These are phyloP conservation scores for Myotis pilosus DNA, from an alignment of 2,797 vertebrate species.

Conservation along the genomic window DNA sequence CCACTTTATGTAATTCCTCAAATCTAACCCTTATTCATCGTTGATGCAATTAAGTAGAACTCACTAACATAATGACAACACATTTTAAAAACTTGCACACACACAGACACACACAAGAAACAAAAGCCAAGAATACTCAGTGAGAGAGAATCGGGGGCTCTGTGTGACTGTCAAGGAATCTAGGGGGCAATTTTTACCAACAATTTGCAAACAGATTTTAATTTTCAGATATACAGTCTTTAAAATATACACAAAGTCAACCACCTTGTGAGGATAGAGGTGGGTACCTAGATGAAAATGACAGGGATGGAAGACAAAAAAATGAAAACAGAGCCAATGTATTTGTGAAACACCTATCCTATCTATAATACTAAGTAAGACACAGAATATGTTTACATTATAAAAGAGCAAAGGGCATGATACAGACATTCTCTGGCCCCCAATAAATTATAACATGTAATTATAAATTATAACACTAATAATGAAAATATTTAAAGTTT, in stretches of 20 bases:
- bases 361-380: not conserved
- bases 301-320: not conserved
- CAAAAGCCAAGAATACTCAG: not conserved
- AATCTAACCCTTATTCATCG: not conserved
- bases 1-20: not conserved
- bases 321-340: not conserved
- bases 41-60: not conserved
- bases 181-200: not conserved
- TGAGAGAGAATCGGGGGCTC: not conserved
- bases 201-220: not conserved
- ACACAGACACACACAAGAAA: not conserved
- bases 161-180: not conserved
- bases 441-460: not conserved
- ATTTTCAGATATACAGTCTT: not conserved
- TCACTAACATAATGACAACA: not conserved
- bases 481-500: not conserved
- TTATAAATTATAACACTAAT: not conserved
- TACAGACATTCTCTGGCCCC: not conserved
- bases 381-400: not conserved
- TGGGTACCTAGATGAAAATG: not conserved
- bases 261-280: not conserved
- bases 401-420: not conserved
- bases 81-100: not conserved
- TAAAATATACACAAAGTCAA: not conserved
- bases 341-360: not conserved